These are phyloP conservation scores for Mesembrinibis cayennensis DNA, from an alignment of 2,113 vertebrate species.

Conservation along the genomic window DNA sequence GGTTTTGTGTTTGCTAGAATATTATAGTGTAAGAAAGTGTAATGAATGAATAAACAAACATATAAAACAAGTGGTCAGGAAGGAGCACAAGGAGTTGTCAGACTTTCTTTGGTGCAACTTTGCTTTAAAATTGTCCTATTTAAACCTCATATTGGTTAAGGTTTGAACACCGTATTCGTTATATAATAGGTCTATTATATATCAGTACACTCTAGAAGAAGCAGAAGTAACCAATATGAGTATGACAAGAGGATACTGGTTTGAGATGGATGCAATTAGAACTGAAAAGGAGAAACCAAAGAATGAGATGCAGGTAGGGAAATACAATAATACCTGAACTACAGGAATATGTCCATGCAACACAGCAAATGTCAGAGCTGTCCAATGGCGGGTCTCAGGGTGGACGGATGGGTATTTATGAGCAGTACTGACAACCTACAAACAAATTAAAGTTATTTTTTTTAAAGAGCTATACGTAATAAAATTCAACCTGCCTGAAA, in stretches of 20 bases:
- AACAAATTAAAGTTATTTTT: slow-evolving; percentile 80
- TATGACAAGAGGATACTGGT: slow-evolving; percentile 60
- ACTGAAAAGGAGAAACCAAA: slow-evolving; percentile 64
- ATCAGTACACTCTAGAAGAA: slow-evolving; percentile 62
- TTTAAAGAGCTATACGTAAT: slow-evolving; percentile 58
- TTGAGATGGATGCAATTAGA: slow-evolving; percentile 59
- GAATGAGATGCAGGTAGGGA: slow-evolving; percentile 74
- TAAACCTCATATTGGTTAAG: slow-evolving; percentile 75
- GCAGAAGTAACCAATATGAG: slow-evolving; percentile 77
- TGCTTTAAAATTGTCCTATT: slow-evolving; percentile 44
- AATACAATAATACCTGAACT: slow-evolving; percentile 91
- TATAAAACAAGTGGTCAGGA: slow-evolving; percentile 59
- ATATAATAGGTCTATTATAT: slow-evolving; percentile 21
- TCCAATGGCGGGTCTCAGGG: slow-evolving; percentile 98
- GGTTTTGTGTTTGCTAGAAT: background rate
- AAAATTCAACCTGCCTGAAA: slow-evolving; percentile 61
- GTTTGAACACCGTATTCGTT: background rate
- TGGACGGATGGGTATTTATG: slow-evolving; percentile 99
- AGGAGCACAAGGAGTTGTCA: slow-evolving; percentile 63
- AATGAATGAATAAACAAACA: slow-evolving; percentile 64
- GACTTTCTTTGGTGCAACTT: slow-evolving; percentile 51
- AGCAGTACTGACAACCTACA: slow-evolving; percentile 98
- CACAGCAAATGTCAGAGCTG: slow-evolving; percentile 98
- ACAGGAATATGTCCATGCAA: slow-evolving; percentile 99
- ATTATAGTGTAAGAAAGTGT: background rate